Conservation (phyloP, 2,797 vertebrate genomes). For the Falco rusticolus region DNA sequence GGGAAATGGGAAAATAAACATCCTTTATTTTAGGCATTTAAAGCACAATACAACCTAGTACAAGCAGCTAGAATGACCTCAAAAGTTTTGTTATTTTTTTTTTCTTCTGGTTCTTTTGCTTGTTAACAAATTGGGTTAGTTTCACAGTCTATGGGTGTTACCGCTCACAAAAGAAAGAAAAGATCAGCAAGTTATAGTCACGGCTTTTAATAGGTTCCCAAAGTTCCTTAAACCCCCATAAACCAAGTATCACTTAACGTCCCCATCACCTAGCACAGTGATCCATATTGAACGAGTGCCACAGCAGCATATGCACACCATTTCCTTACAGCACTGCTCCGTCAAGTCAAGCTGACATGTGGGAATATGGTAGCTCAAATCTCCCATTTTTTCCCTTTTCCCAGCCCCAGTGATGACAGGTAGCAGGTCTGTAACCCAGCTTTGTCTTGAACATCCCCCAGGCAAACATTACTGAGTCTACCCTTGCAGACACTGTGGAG, state of each 20-base stretch:
- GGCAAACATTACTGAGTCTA: neutral
- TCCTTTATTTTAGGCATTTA: neutral
- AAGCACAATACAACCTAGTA: neutral
- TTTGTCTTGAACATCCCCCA: neutral
- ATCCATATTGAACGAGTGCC: neutral
- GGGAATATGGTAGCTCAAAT: neutral
- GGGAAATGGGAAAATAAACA: too few species aligned
- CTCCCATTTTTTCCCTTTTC: neutral
- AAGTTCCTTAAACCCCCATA: neutral
- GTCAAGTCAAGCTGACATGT: neutral
- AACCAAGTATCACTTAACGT: neutral
- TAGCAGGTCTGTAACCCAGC: constrained; percentile 3
- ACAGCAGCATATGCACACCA: neutral
- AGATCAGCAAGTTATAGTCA: neutral
- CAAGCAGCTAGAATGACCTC: neutral
- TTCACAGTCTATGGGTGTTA: neutral
- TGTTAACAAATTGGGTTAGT: neutral
- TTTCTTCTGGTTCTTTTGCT: neutral
- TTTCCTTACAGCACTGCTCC: neutral
- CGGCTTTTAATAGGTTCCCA: constrained; percentile 13
- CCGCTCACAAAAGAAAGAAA: neutral
- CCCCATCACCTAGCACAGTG: neutral
- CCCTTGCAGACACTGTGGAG: accelerated
- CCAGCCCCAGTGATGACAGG: neutral
- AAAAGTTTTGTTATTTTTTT: neutral